Evolutionary conservation across 1,140 invertebrate species (phyloP).

Genomic region (Melipona quadrifasciata): DNA sequence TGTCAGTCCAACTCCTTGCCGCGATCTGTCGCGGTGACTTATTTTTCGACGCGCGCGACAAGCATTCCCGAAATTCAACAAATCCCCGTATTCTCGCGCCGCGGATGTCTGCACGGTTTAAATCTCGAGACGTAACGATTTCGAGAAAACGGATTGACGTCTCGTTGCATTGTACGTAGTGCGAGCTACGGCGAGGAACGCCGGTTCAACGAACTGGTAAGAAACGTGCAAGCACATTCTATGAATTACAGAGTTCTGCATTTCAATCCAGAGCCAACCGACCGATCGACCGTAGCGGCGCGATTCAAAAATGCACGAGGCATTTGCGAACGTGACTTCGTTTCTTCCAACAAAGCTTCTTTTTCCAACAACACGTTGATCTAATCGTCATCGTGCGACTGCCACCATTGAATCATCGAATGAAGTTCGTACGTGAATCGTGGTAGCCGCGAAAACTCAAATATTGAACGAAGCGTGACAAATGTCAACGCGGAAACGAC

Average conservation of each 20-base stretch:
- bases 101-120: not conserved
- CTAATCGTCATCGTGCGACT: not conserved
- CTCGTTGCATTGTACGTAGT: not conserved
- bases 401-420: not conserved
- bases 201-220: slow-evolving; percentile 44
- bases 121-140: not conserved
- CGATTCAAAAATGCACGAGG: not conserved
- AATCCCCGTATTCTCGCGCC: not conserved
- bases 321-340: too few relatives aligned
- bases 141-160: not conserved
- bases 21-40: not conserved
- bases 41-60: not conserved
- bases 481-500: slow-evolving; percentile 32
- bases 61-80: not conserved
- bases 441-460: slow-evolving; percentile 23
- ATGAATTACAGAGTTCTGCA: not conserved
- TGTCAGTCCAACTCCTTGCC: not conserved
- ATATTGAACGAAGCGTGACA: slow-evolving; percentile 34
- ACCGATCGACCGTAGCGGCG: not conserved
- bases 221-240: slow-evolving; percentile 26
- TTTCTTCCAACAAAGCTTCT: not conserved
- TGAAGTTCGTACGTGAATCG: not conserved
- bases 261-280: not conserved
- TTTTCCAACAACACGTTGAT: not conserved
- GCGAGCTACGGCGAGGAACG: not conserved